Evolutionary conservation across 2,888 invertebrate species (phyloP), one percentile per base, ranked within the genome.

Genomic region (Ferdinandea cuprea): DNA sequence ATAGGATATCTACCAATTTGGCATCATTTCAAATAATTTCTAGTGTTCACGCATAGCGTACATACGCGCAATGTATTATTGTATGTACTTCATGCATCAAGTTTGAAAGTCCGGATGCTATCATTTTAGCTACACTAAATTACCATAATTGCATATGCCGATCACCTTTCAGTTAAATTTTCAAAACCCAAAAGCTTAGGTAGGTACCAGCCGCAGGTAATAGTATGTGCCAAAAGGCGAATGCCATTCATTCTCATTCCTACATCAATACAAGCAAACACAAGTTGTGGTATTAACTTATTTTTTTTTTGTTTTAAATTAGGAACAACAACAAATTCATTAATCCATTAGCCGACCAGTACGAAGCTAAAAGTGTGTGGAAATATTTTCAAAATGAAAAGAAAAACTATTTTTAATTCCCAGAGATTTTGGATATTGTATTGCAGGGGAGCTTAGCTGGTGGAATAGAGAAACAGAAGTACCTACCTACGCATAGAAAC

Each of bases 331-430:
- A n/a, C n/a, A 63, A 63, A 65, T 40, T 65, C 54, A 65, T 28
- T 8, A 56, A 40, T 65, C 40, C 17, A 9, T 19, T 44, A 5
- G 30, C 71, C 30, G 63, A 73, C 54, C 35, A 32, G 30, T n/a
- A 25, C 35, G 44, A 17, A 28, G 11, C 50, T 35, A 28, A 2
- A 25, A 25, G 25, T 5, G 5, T 37, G 58, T 50, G 54, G 28
- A 73, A 81, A 83, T 85, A 80, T 83, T 69, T 85, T 54, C 61
- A 68, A 86, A 85, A 65, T 85, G 74, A 85, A 69, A 85, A 66
- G 76, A 66, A 61, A 37, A 85, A 78, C 80, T 74, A 83, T 86
- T 73, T 81, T 79, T 78, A 81, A 56, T 44, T 15, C 37, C 17
- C 15, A n/a, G 15, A 74, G 37, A 35, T 25, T 73, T 72, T 56